Evolutionary conservation across 2,797 vertebrate genomes (phyloP), one percentile per base, ranked within the genome.

Genomic region (Hoplostethus mediterraneus): DNA sequence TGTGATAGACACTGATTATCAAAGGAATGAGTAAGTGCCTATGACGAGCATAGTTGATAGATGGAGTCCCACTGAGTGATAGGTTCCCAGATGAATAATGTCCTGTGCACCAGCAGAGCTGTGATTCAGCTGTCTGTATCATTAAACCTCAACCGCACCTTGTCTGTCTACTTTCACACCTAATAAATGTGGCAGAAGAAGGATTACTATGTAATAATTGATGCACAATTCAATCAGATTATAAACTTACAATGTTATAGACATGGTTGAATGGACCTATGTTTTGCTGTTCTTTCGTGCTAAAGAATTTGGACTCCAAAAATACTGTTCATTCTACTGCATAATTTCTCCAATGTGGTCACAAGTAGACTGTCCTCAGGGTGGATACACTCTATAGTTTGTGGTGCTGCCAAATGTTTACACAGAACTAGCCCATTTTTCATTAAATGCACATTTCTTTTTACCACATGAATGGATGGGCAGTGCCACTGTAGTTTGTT

Each of bases 81-180:
- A 1, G 66, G 52, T 89, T 69, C 80, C 65, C 66, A 45, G 48
- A 75, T 85, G 80, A 89, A 63, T 90, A 75, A 86, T 56, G 53
- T 40, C 33, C 10, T 63, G 16, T 49, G 47, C 61, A 56, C 30
- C n/a, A 45, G 7, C 57, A 53, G 74, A 36, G 45, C 59, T 38
- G 4, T 89, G 83, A 86, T 75, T 86, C 83, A 83, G 61, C 71
- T 30, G 64, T 81, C 21, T 73, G 63, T 14, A 6, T 68, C 21
- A 25, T 56, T 28, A 69, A 69, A 25, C 28, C 61, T 65, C 33
- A 53, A 25, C 25, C 52, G 30, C 52, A 31, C 13, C 10, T 53
- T 67, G 11, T 6, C 57, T 73, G 59, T 17, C 3, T 59, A 31
- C 13, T 68, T 31, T 16, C 8, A 51, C 31, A 40, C 4, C 7